Conservation (phyloP, 2,888 invertebrate genomes). For the Apamea epomidion region DNA sequence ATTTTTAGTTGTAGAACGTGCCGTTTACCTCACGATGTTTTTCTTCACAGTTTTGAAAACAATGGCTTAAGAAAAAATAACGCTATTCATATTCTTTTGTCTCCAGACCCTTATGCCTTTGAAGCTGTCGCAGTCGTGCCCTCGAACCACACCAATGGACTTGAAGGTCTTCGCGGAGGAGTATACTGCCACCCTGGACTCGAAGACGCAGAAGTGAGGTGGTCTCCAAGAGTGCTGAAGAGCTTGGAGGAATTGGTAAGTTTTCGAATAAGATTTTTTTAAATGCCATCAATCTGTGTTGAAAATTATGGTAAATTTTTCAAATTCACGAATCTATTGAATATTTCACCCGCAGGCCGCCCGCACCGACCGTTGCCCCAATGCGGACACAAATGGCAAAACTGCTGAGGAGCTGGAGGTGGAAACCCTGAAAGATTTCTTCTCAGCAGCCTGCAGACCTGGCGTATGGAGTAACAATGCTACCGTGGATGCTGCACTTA, state of each 20-base stretch:
- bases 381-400: conserved; percentile 66
- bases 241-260: conserved; percentile 89
- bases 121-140: conserved; percentile 91
- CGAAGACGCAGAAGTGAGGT: conserved; percentile 86
- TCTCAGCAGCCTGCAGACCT: conserved; percentile 93
- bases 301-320: no score
- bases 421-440: conserved; percentile 91
- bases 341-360: conserved; percentile 73
- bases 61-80: not conserved
- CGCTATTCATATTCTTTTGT: not conserved
- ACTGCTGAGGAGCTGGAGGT: conserved; percentile 91
- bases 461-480: conserved; percentile 92
- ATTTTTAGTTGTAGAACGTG: no score
- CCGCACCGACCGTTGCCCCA: conserved; percentile 78
- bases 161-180: conserved; percentile 87
- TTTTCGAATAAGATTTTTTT: not conserved
- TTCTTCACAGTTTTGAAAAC: no score
- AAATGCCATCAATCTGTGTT: not conserved
- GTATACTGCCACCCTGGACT: conserved; percentile 93
- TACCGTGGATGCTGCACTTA: conserved; percentile 88
- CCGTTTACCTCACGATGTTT: no score
- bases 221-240: conserved; percentile 91
- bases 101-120: conserved; percentile 88
- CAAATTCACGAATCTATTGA: not conserved
- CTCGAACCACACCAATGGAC: conserved; percentile 82